A percentile compares a stretch with the other conserved stretches of the same genome.
Conservation (phyloP, 2,888 invertebrate genomes). For the Pristionchus arcanus region DNA sequence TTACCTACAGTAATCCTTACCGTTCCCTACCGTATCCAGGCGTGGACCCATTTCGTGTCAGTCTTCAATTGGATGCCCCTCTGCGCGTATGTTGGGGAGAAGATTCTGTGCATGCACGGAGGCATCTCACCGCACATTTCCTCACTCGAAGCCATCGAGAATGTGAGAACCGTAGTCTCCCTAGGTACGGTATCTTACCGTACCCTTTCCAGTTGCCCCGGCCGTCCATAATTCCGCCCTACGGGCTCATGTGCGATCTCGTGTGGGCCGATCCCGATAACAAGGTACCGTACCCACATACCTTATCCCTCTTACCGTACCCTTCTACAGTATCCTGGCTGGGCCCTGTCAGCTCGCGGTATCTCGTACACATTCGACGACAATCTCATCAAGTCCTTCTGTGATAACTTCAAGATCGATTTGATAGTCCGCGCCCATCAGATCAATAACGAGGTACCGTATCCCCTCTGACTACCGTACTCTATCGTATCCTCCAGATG, state of each 20-base stretch:
- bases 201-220: constrained; percentile 61
- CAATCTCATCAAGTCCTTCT: constrained; percentile 82
- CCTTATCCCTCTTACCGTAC: background rate
- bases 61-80: constrained; percentile 73
- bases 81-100: constrained; percentile 67
- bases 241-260: constrained; percentile 71
- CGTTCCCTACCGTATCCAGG: constrained; percentile 52
- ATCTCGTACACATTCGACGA: constrained; percentile 83
- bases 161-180: constrained; percentile 53
- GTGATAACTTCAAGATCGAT: constrained; percentile 81
- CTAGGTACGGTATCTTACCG: constrained; percentile 6
- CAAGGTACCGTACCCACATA: constrained; percentile 49
- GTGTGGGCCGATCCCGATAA: constrained; percentile 71
- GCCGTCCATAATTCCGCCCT: constrained; percentile 69
- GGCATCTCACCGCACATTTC: constrained; percentile 71
- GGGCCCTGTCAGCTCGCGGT: constrained; percentile 79
- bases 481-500: constrained; percentile 54
- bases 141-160: constrained; percentile 64
- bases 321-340: constrained; percentile 59
- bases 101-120: constrained; percentile 74
- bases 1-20: background rate
- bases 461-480: constrained; percentile 4
- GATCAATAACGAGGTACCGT: constrained; percentile 76
- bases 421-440: constrained; percentile 83
- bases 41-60: constrained; percentile 70